Base-by-base conservation (phyloP, 1,140 invertebrate genomes). In the Trachymyrmex septentrionalis region DNA sequence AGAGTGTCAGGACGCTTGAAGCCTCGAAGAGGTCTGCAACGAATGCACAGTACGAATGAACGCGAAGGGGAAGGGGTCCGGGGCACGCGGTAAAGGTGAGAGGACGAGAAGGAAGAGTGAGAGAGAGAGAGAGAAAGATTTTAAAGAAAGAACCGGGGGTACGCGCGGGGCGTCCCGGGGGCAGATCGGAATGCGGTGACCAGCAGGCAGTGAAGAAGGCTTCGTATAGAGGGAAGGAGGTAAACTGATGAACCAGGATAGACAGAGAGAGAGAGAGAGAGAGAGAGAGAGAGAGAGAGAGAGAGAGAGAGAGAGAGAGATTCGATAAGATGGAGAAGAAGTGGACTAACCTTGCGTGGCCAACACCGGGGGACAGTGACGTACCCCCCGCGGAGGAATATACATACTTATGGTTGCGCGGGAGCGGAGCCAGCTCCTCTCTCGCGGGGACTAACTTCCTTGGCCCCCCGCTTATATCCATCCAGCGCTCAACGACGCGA, bases 151-250 rank as follows among this genome's bases (percentile, higher is more conserved):
- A 63, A 24, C 19, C 69, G 12, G 55, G 48, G 61, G 44, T 53
- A 44, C 27, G 50, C 53, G 24, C 34, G 78, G 63, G n/a, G n/a
- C n/a, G n/a, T n/a, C n/a, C n/a, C n/a, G n/a, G 30, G 66, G 48
- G 57, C 64, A 82, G 86, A 91, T 89, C 81, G 93, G 92, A 94
- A 94, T 94, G 93, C 92, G 93, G 93, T 93, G 91, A 93, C 90
- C 92, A 88, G 92, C 91, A 92, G 91, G 90, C 92, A 88, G 91
- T 88, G 92, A 92, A 91, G 89, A 92, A 89, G 88, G 91, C 88
- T 91, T 84, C 78, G 55, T 86, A 73, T 84, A 48, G 48, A 24
- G 55, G 24, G 85, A 89, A 61, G 48, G 73, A 85, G 82, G 34
- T 77, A 48, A 53, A 85, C 72, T 53, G 82, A 77, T 77, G 82